phyloP scores from a whole-genome alignment of 1,140 invertebrate genomes.

The Wiebesia pumilae region DNA sequence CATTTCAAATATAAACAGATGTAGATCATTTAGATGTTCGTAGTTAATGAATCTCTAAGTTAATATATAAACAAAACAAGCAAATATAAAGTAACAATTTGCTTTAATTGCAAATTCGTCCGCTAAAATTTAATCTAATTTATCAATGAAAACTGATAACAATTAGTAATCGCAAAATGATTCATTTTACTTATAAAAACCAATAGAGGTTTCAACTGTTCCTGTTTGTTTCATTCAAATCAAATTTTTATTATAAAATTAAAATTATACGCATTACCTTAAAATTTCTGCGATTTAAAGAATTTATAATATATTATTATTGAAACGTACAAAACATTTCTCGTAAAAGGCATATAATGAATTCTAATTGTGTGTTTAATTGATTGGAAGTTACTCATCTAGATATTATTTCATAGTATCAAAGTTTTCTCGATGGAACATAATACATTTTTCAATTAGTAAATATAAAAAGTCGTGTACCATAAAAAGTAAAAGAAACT shows the following conservation, averaged over 20 bases:
- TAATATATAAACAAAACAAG: neutral
- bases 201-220: neutral
- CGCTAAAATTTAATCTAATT: neutral
- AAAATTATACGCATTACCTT: too few relatives aligned
- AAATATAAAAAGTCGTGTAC: neutral
- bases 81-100: neutral
- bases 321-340: neutral
- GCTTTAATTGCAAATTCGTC: neutral
- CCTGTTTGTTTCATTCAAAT: neutral
- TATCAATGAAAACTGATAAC: neutral
- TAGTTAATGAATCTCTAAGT: neutral
- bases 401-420: neutral
- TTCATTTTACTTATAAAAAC: too few relatives aligned
- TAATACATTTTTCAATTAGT: neutral
- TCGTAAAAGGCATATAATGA: neutral
- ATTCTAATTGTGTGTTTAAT: constrained; percentile 34
- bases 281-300: too few relatives aligned
- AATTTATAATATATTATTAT: too few relatives aligned
- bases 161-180: neutral
- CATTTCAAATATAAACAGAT: neutral
- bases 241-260: neutral
- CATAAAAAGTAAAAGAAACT: neutral
- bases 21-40: neutral
- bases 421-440: neutral
- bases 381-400: neutral